Evolutionary conservation across 2,113 vertebrate species (phyloP), one percentile per base, ranked within the genome.

Genomic region (Tautogolabrus adspersus): DNA sequence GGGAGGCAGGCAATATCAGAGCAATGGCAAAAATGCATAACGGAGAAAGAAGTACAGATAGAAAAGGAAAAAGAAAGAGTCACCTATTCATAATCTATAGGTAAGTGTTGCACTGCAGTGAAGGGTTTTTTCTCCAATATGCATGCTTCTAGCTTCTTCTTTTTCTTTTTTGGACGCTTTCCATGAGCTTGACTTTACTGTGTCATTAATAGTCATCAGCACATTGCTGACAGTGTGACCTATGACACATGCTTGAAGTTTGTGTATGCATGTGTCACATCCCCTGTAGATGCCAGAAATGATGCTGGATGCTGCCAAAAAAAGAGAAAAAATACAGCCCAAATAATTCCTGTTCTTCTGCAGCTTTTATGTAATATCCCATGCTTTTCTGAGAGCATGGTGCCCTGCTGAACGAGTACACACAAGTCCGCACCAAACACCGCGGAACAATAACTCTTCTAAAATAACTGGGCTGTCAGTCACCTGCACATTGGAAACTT

Each of bases 1-100:
- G 57, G 54, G 40, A 84, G 75, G 57, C 23, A 47, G 62, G 23
- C 38, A 38, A 11, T 55, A 65, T 65, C 44, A 16, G 22, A 66
- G 46, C 21, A 23, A 69, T 15, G 19, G 42, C 30, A 30, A 58
- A 68, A 64, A 79, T 61, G 54, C 42, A 73, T 18, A 5, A 12
- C 19, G 59, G 18, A 34, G 38, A 72, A 37, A 71, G 18, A 49
- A n/a, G 34, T 23, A 3, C 5, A 30, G 1, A 44, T 1, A n/a
- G 16, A 55, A 8, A 26, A 8, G 6, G 4, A 38, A 13, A 10
- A 1, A 42, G 40, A 30, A n/a, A 51, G 6, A 72, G 19, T 40
- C 13, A 26, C 12, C 16, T 1, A 22, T 42, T 42, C 10, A 19
- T 3, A 66, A 26, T 49, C 1, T 22, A 10, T 5, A 13, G 16